Conservation (phyloP, 2,113 vertebrate genomes). For the Geothlypis trichas region DNA sequence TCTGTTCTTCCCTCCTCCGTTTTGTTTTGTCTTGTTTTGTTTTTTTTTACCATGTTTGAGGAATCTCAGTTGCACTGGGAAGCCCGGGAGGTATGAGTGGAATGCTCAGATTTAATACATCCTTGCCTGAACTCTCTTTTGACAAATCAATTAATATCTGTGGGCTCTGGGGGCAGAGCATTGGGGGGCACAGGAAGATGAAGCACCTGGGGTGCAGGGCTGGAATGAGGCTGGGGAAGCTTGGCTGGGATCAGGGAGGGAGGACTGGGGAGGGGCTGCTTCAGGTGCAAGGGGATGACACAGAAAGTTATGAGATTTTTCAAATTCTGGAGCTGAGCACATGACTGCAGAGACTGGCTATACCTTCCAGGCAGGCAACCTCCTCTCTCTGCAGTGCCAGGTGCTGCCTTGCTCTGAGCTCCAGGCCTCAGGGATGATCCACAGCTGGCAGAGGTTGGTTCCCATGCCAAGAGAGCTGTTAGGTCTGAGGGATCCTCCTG, state of each 20-base stretch:
- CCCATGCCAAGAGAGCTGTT: fast-evolving
- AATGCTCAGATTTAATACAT: conserved; percentile 70
- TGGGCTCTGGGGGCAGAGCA: neutral
- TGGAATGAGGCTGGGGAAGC: neutral
- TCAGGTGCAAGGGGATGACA: conserved; percentile 32
- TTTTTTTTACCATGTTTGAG: conserved; percentile 28
- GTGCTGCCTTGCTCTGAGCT: neutral
- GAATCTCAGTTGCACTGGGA: conserved; percentile 46
- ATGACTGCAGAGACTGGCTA: neutral
- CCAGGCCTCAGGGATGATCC: neutral
- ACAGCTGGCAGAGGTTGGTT: neutral
- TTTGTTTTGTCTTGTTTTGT: conserved; percentile 45
- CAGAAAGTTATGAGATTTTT: neutral
- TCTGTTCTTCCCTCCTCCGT: neutral
- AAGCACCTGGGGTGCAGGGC: neutral
- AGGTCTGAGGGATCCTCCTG: neutral
- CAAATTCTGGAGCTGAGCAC: neutral
- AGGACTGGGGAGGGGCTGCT: neutral
- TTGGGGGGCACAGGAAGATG: neutral
- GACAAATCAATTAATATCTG: conserved; percentile 55
- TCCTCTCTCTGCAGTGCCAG: neutral
- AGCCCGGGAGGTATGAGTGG: conserved; percentile 59
- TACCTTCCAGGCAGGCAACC: neutral
- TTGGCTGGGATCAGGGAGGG: neutral
- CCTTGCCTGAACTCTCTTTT: conserved; percentile 37